These are phyloP conservation scores for Sarotherodon lohbergeri DNA, from an alignment of 2,113 vertebrate genomes.

Conservation along the genomic window DNA sequence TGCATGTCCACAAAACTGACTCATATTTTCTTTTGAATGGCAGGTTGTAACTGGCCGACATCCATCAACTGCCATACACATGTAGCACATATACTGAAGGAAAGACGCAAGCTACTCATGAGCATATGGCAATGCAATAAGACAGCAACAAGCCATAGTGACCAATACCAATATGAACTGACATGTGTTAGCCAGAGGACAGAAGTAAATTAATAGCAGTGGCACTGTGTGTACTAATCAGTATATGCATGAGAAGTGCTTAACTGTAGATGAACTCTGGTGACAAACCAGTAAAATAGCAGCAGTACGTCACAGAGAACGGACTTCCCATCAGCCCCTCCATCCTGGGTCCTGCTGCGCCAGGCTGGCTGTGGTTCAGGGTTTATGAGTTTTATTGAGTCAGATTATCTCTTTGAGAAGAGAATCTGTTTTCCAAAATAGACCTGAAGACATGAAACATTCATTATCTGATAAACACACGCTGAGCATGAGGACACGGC, in stretches of 20 bases:
- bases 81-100: neutral
- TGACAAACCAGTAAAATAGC: neutral
- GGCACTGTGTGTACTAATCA: neutral
- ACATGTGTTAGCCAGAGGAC: neutral
- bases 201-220: neutral
- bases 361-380: neutral
- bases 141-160: neutral
- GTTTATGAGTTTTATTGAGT: neutral
- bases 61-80: neutral
- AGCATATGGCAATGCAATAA: neutral
- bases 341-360: neutral
- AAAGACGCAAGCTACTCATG: neutral
- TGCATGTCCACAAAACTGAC: neutral
- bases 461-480: neutral
- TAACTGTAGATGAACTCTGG: neutral
- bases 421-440: neutral
- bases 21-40: neutral
- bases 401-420: neutral
- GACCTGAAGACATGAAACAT: neutral
- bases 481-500: accelerated
- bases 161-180: accelerated
- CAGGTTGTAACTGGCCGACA: neutral
- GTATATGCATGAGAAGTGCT: neutral
- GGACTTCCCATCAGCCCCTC: neutral
- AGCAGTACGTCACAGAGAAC: neutral